A percentile compares a stretch with the other conserved stretches of the same genome.
Conservation (phyloP, 37 sponge, comb jelly and placozoan species). For the Beroe forskalii region DNA sequence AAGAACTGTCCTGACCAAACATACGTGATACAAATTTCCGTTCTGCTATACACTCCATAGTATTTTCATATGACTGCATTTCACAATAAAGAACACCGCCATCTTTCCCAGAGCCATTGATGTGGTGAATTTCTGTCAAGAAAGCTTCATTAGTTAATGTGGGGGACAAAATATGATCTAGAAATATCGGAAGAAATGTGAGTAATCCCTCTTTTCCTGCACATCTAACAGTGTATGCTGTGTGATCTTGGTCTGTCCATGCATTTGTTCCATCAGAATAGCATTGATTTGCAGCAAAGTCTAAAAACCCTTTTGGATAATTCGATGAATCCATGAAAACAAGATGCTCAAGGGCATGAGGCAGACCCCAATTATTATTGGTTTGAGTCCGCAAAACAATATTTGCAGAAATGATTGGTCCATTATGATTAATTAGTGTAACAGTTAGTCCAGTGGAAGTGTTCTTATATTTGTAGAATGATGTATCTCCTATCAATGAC, state of each 20-base stretch:
- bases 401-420: constrained; percentile 7
- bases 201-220: constrained; percentile 95
- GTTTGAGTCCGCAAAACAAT: constrained; percentile 22
- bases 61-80: constrained; percentile 95
- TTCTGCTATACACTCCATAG: constrained; percentile 69
- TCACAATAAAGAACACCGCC: constrained; percentile 99
- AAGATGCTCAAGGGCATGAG: constrained; percentile 96
- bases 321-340: constrained; percentile 95
- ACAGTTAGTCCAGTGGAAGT: neutral
- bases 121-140: constrained; percentile 92
- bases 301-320: constrained; percentile 90
- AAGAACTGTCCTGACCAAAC: constrained; percentile 89
- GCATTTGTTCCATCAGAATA: constrained; percentile 96
- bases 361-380: constrained; percentile 89
- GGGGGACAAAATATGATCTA: constrained; percentile 97
- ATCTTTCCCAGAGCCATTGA: constrained; percentile 89
- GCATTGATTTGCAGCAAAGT: constrained; percentile 87
- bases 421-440: neutral
- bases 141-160: constrained; percentile 83
- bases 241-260: constrained; percentile 97
- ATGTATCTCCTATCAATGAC: neutral
- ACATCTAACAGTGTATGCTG: constrained; percentile 89
- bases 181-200: constrained; percentile 85
- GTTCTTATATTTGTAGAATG: neutral
- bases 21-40: constrained; percentile 73